Evolutionary conservation across 2,888 invertebrate genomes (phyloP).

Genomic region (Sminthurinus aureus): DNA sequence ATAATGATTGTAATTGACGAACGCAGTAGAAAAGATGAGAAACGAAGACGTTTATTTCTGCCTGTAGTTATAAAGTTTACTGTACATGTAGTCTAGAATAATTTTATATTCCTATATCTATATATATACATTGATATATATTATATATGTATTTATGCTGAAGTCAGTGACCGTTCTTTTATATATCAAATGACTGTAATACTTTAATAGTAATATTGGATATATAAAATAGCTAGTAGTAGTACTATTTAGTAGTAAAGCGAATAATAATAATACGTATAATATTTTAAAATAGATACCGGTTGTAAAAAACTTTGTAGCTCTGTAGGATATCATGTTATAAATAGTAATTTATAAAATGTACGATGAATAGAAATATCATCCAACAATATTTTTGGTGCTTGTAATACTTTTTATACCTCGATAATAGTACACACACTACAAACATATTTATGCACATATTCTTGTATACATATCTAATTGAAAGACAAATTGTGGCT

Average conservation of each 20-base stretch:
- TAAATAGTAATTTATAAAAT: background rate
- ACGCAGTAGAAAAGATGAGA: background rate
- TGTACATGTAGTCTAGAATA: background rate
- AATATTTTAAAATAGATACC: background rate
- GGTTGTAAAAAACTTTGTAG: background rate
- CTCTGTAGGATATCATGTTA: background rate
- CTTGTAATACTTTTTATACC: background rate
- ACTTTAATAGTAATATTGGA: too few relatives aligned
- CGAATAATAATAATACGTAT: too few relatives aligned
- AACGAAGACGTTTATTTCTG: background rate
- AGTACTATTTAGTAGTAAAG: too few relatives aligned
- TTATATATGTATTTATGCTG: too few relatives aligned
- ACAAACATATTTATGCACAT: too few relatives aligned
- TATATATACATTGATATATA: too few relatives aligned
- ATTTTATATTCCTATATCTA: background rate
- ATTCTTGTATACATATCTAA: background rate
- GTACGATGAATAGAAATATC: too few relatives aligned
- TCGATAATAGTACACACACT: background rate
- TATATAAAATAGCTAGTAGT: too few relatives aligned
- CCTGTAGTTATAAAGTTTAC: background rate
- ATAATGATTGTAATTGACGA: background rate
- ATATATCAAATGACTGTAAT: too few relatives aligned
- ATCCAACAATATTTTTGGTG: background rate
- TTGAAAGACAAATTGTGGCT: conserved; percentile 7
- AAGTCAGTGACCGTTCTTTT: too few relatives aligned